A percentile compares a stretch with the other conserved stretches of the same genome.
Evolutionary conservation across 2,888 invertebrate genomes (phyloP).

Genomic region (Holacanthella duospinosa): DNA sequence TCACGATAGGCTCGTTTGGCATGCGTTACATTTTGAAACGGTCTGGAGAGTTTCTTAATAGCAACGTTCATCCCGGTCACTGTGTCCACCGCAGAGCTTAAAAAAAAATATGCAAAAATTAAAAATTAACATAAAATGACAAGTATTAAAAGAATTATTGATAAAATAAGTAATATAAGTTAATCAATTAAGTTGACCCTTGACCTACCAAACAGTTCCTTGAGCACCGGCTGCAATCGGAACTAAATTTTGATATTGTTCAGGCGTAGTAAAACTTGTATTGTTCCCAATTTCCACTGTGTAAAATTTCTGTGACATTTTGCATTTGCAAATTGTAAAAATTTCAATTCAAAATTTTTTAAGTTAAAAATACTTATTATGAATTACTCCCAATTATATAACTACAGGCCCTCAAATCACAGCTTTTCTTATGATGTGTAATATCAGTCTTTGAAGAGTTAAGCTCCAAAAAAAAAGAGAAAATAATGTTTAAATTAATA

Average conservation of each 20-base stretch:
- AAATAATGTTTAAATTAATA: too few relatives aligned
- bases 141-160: too few relatives aligned
- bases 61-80: conserved; percentile 93
- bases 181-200: not conserved
- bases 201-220: conserved; percentile 92
- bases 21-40: conserved; percentile 99
- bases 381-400: too few relatives aligned
- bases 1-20: conserved; percentile 98
- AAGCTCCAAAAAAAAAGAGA: too few relatives aligned
- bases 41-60: conserved; percentile 96
- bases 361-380: too few relatives aligned
- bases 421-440: too few relatives aligned
- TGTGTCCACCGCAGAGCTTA: conserved; percentile 93
- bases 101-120: conserved; percentile 41
- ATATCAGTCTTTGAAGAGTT: too few relatives aligned
- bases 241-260: conserved; percentile 93
- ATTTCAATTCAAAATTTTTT: too few relatives aligned
- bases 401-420: too few relatives aligned
- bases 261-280: conserved; percentile 93
- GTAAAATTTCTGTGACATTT: conserved; percentile 8
- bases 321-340: not conserved
- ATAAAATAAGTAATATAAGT: too few relatives aligned
- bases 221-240: conserved; percentile 99
- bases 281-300: conserved; percentile 66
- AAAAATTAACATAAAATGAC: not conserved